phyloP scores from a whole-genome alignment of 1,140 invertebrate genomes.

The Drosophila pruinosa region DNA sequence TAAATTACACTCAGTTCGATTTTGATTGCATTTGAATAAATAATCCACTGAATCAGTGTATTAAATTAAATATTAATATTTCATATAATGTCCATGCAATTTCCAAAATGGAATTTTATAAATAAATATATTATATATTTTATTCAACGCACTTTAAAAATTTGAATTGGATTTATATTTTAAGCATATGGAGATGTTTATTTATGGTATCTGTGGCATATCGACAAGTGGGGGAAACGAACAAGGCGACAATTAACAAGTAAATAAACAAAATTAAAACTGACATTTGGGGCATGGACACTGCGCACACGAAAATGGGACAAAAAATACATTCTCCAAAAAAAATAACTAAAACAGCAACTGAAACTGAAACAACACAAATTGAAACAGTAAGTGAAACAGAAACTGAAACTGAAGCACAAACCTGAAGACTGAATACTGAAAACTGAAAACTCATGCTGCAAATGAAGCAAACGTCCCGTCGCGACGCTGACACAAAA shows the following conservation, averaged over 20 bases:
- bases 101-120: no score
- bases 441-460: constrained; percentile 63
- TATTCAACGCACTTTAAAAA: not conserved
- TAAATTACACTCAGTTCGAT: not conserved
- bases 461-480: constrained; percentile 67
- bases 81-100: no score
- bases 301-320: constrained; percentile 20
- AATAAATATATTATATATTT: no score
- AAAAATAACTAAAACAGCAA: constrained; percentile 13
- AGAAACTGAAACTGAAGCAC: constrained; percentile 10
- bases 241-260: constrained; percentile 43
- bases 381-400: constrained; percentile 46
- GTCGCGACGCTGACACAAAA: constrained; percentile 57
- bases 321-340: constrained; percentile 27
- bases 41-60: no score
- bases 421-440: not conserved
- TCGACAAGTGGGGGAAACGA: constrained; percentile 14
- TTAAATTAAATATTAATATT: no score
- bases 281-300: constrained; percentile 42
- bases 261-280: constrained; percentile 20
- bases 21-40: not conserved
- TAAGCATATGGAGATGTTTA: not conserved
- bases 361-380: constrained; percentile 21
- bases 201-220: constrained; percentile 20
- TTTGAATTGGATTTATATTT: not conserved